These are phyloP conservation scores for Sitobion miscanthi DNA, from an alignment of 1,140 invertebrate genomes.

Conservation along the genomic window DNA sequence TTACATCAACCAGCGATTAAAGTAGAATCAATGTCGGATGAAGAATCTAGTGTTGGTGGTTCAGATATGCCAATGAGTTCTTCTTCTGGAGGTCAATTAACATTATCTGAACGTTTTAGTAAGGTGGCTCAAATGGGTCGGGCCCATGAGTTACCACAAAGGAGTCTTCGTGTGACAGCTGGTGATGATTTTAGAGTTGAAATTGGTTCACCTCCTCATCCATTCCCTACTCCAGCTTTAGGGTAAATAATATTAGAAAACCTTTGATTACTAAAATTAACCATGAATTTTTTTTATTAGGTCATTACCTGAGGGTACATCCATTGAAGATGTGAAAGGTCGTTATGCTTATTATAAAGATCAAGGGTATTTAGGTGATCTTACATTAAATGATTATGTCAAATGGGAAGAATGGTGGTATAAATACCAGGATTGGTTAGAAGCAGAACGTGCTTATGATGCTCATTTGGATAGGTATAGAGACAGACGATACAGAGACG, in stretches of 20 bases:
- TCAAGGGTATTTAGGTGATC: constrained; percentile 78
- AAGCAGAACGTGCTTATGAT: constrained; percentile 70
- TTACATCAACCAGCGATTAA: constrained; percentile 61
- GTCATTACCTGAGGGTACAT: constrained; percentile 70
- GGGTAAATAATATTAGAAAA: constrained; percentile 34
- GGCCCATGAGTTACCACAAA: constrained; percentile 65
- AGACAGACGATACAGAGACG: constrained; percentile 66
- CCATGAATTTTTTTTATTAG: constrained; percentile 57
- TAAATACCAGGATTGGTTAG: constrained; percentile 89
- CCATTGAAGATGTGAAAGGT: constrained; percentile 84
- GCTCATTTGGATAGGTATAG: constrained; percentile 62
- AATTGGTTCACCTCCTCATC: constrained; percentile 60
- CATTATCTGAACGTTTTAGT: constrained; percentile 81
- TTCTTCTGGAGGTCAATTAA: constrained; percentile 66
- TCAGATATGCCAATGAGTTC: constrained; percentile 59
- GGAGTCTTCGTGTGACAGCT: constrained; percentile 83
- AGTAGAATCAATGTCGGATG: constrained; percentile 63
- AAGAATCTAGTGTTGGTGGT: constrained; percentile 58
- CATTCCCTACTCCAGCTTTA: constrained; percentile 55
- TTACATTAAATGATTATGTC: constrained; percentile 81
- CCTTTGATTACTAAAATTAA: constrained; percentile 19
- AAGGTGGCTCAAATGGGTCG: constrained; percentile 84
- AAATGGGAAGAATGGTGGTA: constrained; percentile 96
- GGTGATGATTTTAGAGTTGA: constrained; percentile 66
- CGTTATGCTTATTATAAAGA: constrained; percentile 87